A percentile compares a stretch with the other conserved stretches of the same genome.
Conservation (phyloP, 92 coral and sea anemone genomes). For the Plumapathes pennacea region DNA sequence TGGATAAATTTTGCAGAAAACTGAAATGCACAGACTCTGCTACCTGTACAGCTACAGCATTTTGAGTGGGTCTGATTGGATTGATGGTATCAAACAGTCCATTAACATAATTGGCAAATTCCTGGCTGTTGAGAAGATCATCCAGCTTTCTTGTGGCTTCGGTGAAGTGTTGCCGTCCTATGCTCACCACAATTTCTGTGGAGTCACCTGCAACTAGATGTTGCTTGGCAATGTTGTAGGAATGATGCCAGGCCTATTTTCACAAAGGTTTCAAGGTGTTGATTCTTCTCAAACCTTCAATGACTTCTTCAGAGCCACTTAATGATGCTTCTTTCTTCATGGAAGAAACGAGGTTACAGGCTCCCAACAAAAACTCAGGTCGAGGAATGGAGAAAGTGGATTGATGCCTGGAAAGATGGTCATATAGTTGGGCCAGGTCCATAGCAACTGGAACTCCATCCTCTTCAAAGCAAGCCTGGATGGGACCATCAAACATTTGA, state of each 20-base stretch:
- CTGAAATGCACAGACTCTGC: constrained; percentile 2
- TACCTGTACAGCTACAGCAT: constrained; percentile 12
- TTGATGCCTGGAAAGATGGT: constrained; percentile 4
- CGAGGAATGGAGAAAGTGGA: constrained; percentile 17
- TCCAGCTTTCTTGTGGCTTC: constrained; percentile 13
- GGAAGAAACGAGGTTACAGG: background rate
- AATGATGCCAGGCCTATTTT: too few relatives aligned
- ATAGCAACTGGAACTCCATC: background rate
- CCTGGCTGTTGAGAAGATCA: background rate
- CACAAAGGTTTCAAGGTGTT: too few relatives aligned
- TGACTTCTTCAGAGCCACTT: too few relatives aligned
- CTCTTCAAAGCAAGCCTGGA: constrained; percentile 11
- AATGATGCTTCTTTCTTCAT: background rate
- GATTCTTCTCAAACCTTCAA: too few relatives aligned
- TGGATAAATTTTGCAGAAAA: constrained; percentile 4
- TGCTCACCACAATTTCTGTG: constrained; percentile 4
- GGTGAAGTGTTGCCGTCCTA: constrained; percentile 10
- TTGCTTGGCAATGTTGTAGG: too few relatives aligned
- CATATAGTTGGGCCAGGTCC: constrained; percentile 2
- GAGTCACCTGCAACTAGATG: too few relatives aligned
- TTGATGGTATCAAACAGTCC: constrained; percentile 6
- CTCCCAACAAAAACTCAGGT: background rate
- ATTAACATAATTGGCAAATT: constrained; percentile 18
- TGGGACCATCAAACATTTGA: constrained; percentile 16
- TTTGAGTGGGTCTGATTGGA: constrained; percentile 5